Conservation (phyloP, 2,113 vertebrate genomes). For the Dinomys branickii region DNA sequence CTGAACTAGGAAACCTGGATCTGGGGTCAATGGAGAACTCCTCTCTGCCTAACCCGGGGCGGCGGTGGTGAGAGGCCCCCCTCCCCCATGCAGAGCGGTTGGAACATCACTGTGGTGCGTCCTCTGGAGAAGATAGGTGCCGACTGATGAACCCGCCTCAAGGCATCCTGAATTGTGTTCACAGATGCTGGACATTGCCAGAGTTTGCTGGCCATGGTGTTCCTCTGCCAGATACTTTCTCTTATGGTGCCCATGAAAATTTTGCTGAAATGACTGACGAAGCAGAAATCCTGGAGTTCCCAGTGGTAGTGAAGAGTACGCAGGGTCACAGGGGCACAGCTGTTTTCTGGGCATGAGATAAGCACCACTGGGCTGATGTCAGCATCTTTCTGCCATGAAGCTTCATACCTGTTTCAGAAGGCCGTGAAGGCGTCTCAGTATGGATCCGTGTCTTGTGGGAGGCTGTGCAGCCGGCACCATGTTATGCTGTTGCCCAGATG, state of each 20-base stretch:
- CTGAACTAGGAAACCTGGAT: slow-evolving; percentile 89
- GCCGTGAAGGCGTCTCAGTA: slow-evolving; percentile 89
- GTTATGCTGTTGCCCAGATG: slow-evolving; percentile 90
- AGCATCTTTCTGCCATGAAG: slow-evolving; percentile 90
- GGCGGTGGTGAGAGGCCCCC: slow-evolving; percentile 90
- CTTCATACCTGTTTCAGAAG: slow-evolving; percentile 90
- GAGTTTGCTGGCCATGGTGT: slow-evolving; percentile 90
- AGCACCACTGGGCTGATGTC: slow-evolving; percentile 89
- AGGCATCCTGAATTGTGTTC: slow-evolving; percentile 90
- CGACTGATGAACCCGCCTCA: slow-evolving; percentile 89
- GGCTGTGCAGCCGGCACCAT: slow-evolving; percentile 90
- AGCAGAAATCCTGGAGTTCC: slow-evolving; percentile 90
- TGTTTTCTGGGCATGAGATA: slow-evolving; percentile 90
- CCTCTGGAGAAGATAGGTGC: slow-evolving; percentile 90
- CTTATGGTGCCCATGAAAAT: slow-evolving; percentile 91
- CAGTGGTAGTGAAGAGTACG: slow-evolving; percentile 91
- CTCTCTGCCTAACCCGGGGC: slow-evolving; percentile 88
- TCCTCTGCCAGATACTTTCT: slow-evolving; percentile 90
- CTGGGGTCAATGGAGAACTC: slow-evolving; percentile 88
- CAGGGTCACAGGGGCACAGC: slow-evolving; percentile 91
- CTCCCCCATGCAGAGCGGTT: slow-evolving; percentile 90
- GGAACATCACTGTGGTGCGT: slow-evolving; percentile 89
- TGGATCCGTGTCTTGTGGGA: slow-evolving; percentile 89
- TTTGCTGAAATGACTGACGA: slow-evolving; percentile 92
- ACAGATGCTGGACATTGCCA: slow-evolving; percentile 91